phyloP scores from a whole-genome alignment of 2,797 vertebrate genomes.

The Masticophis lateralis region DNA sequence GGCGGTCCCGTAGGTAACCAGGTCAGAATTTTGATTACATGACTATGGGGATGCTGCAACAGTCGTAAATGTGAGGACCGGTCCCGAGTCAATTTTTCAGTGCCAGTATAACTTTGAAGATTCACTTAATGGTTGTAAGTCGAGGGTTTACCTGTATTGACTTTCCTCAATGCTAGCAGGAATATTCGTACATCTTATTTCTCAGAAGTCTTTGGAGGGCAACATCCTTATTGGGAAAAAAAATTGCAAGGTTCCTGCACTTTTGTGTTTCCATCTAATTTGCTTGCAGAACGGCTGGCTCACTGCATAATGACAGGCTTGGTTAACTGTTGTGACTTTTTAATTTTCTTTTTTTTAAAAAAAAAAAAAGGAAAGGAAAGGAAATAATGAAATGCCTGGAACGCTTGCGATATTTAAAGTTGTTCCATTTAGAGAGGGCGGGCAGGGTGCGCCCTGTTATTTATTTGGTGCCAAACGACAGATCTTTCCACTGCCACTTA shows the following conservation, averaged over 20 bases:
- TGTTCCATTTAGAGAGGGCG: background rate
- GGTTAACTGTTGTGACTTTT: conserved; percentile 58
- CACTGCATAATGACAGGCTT: conserved; percentile 39
- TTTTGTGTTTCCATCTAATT: background rate
- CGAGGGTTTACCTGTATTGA: background rate
- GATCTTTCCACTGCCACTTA: background rate
- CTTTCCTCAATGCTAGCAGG: too few species aligned
- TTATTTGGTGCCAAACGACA: background rate
- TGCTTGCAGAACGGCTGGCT: conserved; percentile 32
- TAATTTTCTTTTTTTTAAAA: background rate
- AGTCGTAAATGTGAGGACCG: background rate
- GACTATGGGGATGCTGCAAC: background rate
- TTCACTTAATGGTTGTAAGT: background rate
- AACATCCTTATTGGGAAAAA: background rate
- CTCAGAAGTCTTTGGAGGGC: background rate
- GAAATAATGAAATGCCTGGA: background rate
- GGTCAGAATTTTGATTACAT: background rate
- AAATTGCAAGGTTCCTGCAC: background rate
- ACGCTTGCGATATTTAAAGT: conserved; percentile 49
- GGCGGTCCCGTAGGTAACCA: too few species aligned
- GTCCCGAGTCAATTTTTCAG: background rate
- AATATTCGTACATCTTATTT: background rate
- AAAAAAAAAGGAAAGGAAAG: background rate
- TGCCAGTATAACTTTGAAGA: background rate
- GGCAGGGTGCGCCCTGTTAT: background rate